Evolutionary conservation across 2,797 vertebrate genomes (phyloP), one percentile per base, ranked within the genome.

Genomic region (Lepus oiostolus): DNA sequence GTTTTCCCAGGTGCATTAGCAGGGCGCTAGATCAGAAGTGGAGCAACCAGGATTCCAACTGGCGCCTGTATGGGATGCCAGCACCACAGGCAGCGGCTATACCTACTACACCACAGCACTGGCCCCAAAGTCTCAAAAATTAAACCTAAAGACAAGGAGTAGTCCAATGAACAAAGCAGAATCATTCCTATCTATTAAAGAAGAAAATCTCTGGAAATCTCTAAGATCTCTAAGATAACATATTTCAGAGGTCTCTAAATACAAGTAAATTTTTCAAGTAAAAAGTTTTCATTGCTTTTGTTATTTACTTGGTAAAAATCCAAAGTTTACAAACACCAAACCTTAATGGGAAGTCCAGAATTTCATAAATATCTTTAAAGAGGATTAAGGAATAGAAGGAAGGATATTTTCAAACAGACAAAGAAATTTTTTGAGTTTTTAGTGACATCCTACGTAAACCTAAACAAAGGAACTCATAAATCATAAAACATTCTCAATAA

Each of bases 221-320:
- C 35, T 89, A 65, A 83, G 22, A 81, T 79, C 54, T 74, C 58
- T 52, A 42, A 42, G 42, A 42, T 42, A 42, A 42, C 42, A 42
- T 50, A 88, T 63, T 89, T 91, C 19, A 77, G 21, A 95, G 83
- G 24, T 83, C 75, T 91, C 72, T 24, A 89, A 89, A 92, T 74
- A 17, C 71, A 72, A 71, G 21, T 60, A 84, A n/a, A 72, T 83
- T n/a, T 87, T 72, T 79, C 30, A 58, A 68, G 28, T 74, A 88
- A 63, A 96, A 75, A 38, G 22, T 38, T 85, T 76, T 81, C 70
- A 81, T 71, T 91, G 42, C 12, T 6, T 88, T 79, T 65, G 26
- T 82, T 88, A 67, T 67, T 88, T 94, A 91, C 47, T 82, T 75
- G 24, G 50, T 81, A 84, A 52, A 52, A 94, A 89, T 63, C 75